Evolutionary conservation across 2,888 invertebrate genomes (phyloP).

Genomic region (Metalampra italica): DNA sequence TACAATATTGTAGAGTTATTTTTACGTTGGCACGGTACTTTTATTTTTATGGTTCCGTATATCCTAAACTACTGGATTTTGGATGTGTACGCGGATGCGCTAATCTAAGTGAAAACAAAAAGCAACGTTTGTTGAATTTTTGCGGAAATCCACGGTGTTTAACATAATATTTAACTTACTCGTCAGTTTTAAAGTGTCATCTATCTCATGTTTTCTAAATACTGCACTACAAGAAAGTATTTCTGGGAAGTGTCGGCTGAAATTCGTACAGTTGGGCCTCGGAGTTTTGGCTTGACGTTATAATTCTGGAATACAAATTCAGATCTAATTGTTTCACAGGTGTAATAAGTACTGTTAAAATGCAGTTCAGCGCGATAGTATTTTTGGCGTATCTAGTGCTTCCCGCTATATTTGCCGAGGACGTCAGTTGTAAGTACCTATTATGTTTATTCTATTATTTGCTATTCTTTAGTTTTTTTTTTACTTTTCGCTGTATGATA

Average conservation of each 20-base stretch:
- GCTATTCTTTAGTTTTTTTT: too few relatives aligned
- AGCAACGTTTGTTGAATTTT: slow-evolving; percentile 40
- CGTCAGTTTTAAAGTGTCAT: slow-evolving; percentile 33
- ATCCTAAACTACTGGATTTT: neutral
- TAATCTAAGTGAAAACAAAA: slow-evolving; percentile 1
- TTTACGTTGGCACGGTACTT: too few relatives aligned
- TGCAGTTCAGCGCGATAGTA: slow-evolving; percentile 41
- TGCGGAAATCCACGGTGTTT: slow-evolving; percentile 35
- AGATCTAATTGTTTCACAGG: slow-evolving; percentile 16
- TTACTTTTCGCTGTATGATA: too few relatives aligned
- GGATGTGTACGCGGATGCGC: neutral
- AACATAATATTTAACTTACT: slow-evolving; percentile 52
- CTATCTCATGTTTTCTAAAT: slow-evolving; percentile 57
- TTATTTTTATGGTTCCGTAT: neutral
- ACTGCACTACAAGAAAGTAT: slow-evolving; percentile 44
- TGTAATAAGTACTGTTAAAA: slow-evolving; percentile 24
- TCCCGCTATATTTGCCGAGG: slow-evolving; percentile 49
- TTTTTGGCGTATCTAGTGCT: slow-evolving; percentile 39
- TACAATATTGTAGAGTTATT: too few relatives aligned
- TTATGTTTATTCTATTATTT: slow-evolving; percentile 2
- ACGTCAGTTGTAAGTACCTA: slow-evolving; percentile 63
- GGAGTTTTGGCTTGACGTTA: slow-evolving; percentile 7
- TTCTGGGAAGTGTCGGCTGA: slow-evolving; percentile 31
- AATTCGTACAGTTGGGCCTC: slow-evolving; percentile 14
- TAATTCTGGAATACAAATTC: neutral